phyloP scores from a whole-genome alignment of 64 coral and sea anemone species.

The Porites australiensis region DNA sequence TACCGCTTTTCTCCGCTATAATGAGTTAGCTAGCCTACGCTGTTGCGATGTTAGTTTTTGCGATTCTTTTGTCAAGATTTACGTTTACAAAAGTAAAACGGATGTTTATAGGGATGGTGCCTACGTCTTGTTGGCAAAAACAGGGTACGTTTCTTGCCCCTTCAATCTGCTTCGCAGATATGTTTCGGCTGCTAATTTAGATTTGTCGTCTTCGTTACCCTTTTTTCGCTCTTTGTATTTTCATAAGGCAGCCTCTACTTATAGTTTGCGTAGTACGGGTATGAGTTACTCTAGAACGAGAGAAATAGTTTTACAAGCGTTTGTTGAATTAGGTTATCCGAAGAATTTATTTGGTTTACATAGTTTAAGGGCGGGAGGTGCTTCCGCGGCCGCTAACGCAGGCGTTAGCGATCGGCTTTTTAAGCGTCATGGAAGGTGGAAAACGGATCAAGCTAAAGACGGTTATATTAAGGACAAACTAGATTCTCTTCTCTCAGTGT shows the following conservation, averaged over 20 bases:
- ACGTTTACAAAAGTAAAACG: slow-evolving; percentile 62
- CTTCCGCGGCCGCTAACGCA: no score
- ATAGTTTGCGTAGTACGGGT: slow-evolving; percentile 35
- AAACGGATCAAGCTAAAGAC: not conserved
- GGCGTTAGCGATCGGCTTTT: not conserved
- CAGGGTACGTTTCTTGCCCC: slow-evolving; percentile 34
- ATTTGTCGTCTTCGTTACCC: slow-evolving; percentile 39
- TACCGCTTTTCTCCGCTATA: slow-evolving; percentile 3
- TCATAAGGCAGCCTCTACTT: slow-evolving; percentile 25
- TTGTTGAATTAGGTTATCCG: slow-evolving; percentile 42
- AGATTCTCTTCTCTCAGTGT: not conserved
- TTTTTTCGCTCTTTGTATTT: slow-evolving; percentile 48
- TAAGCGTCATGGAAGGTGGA: not conserved
- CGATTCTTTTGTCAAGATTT: slow-evolving; percentile 49
- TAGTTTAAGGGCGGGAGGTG: slow-evolving; percentile 12
- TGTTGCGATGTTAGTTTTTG: slow-evolving; percentile 23
- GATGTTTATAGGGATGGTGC: slow-evolving; percentile 75
- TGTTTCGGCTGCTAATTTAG: slow-evolving; percentile 27
- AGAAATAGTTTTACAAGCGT: slow-evolving; percentile 41
- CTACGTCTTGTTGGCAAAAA: slow-evolving; percentile 59
- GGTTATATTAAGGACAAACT: not conserved
- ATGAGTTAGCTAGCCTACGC: slow-evolving; percentile 12
- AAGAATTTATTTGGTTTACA: slow-evolving; percentile 25
- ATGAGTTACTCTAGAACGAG: slow-evolving; percentile 2
- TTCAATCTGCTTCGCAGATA: slow-evolving; percentile 43